Conservation (phyloP, 2,888 invertebrate species). For the Saturnia japonica region DNA sequence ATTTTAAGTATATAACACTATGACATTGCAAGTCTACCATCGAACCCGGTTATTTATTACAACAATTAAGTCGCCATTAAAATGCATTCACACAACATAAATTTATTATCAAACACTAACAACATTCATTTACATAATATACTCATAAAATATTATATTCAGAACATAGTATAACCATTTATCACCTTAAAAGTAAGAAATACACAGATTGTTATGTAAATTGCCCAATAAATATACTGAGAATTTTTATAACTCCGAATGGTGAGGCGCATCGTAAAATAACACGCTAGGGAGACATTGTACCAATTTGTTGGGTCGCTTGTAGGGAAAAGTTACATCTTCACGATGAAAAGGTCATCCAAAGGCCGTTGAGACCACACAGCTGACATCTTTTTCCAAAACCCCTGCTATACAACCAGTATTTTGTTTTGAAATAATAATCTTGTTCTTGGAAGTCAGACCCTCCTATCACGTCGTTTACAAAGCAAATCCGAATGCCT, state of each 20-base stretch:
- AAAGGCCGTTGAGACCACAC: conserved; percentile 1
- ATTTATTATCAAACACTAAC: background rate
- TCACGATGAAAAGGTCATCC: background rate
- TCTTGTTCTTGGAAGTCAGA: background rate
- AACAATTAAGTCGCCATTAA: background rate
- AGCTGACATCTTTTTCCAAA: background rate
- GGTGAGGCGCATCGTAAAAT: background rate
- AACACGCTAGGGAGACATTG: conserved; percentile 1
- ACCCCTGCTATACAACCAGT: background rate
- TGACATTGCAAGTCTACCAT: background rate
- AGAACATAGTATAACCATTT: background rate
- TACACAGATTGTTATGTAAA: conserved; percentile 8
- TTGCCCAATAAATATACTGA: conserved; percentile 10
- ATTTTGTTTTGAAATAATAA: background rate
- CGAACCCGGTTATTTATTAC: background rate
- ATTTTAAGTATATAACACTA: too few species aligned
- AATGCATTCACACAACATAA: background rate
- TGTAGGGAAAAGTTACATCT: background rate
- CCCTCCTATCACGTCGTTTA: background rate
- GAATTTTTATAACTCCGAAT: background rate
- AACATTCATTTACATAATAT: background rate
- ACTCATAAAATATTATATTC: conserved; percentile 9
- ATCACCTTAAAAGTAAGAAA: conserved; percentile 4
- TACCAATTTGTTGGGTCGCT: conserved; percentile 10
- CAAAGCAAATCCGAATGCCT: background rate